Evolutionary conservation across 92 coral and sea anemone genomes (phyloP).

Genomic region (Scolanthus callimorphus): DNA sequence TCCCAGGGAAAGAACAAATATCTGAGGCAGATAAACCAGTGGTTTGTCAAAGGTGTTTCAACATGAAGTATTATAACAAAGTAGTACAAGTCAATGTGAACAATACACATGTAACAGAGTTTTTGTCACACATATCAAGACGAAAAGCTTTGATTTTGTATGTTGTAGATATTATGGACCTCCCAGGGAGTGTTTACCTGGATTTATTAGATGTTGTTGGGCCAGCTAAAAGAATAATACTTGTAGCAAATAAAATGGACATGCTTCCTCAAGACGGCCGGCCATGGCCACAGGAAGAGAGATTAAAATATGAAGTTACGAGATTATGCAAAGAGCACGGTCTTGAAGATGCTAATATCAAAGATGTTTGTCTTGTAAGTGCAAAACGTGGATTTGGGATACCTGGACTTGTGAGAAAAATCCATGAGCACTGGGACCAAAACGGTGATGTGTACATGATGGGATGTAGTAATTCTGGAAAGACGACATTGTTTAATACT

Average conservation of each 20-base stretch:
- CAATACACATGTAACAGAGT: conserved; percentile 47
- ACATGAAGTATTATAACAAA: conserved; percentile 74
- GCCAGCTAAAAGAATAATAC: conserved; percentile 77
- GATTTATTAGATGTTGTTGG: conserved; percentile 75
- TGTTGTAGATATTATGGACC: conserved; percentile 72
- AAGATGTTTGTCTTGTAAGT: conserved; percentile 69
- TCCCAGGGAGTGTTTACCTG: conserved; percentile 75
- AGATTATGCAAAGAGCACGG: conserved; percentile 60
- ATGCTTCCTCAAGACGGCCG: conserved; percentile 80
- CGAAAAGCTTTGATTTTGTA: conserved; percentile 84
- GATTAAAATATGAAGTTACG: conserved; percentile 39
- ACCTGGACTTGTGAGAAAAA: conserved; percentile 46
- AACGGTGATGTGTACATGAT: conserved; percentile 80
- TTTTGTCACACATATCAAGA: conserved; percentile 51
- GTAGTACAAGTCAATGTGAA: conserved; percentile 40
- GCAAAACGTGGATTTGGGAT: conserved; percentile 91
- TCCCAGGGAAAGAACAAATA: conserved; percentile 27
- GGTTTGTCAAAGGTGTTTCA: conserved; percentile 84
- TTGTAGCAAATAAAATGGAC: conserved; percentile 89
- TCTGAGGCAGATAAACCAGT: conserved; percentile 16
- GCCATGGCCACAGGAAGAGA: conserved; percentile 55
- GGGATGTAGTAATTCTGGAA: conserved; percentile 89
- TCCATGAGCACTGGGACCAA: conserved; percentile 76
- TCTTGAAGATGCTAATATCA: conserved; percentile 69
- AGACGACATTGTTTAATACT: conserved; percentile 86